These are phyloP conservation scores for Monopterus albus DNA, from an alignment of 2,113 vertebrate genomes.

Conservation along the genomic window DNA sequence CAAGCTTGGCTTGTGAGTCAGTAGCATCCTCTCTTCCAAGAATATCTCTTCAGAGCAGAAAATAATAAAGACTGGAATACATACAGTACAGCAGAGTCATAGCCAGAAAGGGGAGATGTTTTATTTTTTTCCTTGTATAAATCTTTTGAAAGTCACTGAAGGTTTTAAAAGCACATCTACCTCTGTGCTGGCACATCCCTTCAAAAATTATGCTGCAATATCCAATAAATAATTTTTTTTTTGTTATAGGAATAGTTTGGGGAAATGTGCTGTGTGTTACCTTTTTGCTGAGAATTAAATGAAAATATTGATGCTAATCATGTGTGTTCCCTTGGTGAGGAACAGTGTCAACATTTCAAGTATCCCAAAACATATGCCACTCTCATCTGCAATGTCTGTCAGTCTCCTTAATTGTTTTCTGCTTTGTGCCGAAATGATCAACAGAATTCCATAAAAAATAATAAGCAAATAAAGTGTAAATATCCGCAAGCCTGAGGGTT, in stretches of 20 bases:
- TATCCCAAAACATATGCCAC: no score
- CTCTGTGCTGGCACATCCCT: constrained; percentile 15
- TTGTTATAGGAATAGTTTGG: not conserved
- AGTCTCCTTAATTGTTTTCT: no score
- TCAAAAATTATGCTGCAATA: constrained; percentile 7
- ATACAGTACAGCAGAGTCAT: constrained; percentile 44
- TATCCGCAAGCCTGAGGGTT: no score
- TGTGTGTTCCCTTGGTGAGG: not conserved
- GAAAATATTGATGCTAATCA: not conserved
- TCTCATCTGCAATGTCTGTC: no score
- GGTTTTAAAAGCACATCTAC: constrained; percentile 46
- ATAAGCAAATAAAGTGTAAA: no score
- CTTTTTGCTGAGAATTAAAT: not conserved
- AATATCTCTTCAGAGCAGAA: constrained; percentile 36
- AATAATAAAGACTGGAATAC: constrained; percentile 32
- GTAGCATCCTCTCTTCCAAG: constrained; percentile 17
- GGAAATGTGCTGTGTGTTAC: not conserved
- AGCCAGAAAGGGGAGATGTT: constrained; percentile 41
- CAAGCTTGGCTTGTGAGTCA: constrained; percentile 37
- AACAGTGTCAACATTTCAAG: no score
- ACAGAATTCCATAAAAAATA: no score
- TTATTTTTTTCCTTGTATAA: not conserved
- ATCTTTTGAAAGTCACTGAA: constrained; percentile 26
- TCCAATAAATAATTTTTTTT: constrained; percentile 17
- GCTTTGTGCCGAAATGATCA: no score